phyloP scores from a whole-genome alignment of 2,888 invertebrate genomes.

The Lingula anatina region DNA sequence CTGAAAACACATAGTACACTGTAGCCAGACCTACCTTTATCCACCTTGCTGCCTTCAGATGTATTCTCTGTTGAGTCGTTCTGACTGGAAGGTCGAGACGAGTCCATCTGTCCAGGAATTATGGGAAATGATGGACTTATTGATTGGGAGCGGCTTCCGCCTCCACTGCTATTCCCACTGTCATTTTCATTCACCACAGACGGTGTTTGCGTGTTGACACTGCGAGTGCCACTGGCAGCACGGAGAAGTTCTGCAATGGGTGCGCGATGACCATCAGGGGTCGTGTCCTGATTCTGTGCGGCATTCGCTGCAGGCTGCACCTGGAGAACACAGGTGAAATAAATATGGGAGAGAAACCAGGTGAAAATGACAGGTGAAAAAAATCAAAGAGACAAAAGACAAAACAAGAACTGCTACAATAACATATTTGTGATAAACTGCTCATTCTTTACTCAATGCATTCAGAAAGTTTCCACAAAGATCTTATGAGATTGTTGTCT shows the following conservation, averaged over 20 bases:
- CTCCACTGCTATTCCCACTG: conserved; percentile 13
- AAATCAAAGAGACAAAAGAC: too few relatives aligned
- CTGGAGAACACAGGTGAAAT: too few relatives aligned
- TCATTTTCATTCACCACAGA: conserved; percentile 46
- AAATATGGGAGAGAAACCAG: too few relatives aligned
- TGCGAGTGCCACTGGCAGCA: conserved; percentile 60
- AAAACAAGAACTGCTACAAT: too few relatives aligned
- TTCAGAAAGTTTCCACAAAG: too few relatives aligned
- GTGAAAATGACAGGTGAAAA: too few relatives aligned
- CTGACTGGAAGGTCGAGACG: conserved; percentile 60
- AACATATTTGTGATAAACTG: too few relatives aligned
- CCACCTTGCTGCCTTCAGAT: background rate
- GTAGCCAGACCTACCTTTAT: background rate
- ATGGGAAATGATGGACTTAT: conserved; percentile 63
- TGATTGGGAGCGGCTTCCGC: conserved; percentile 54
- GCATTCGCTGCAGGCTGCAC: background rate
- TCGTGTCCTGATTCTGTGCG: conserved; percentile 58
- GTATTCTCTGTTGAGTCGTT: conserved; percentile 27
- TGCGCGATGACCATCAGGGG: conserved; percentile 81
- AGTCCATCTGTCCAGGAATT: conserved; percentile 58
- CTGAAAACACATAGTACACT: too few relatives aligned
- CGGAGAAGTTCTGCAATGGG: conserved; percentile 67
- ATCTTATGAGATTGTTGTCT: too few relatives aligned
- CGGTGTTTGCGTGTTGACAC: conserved; percentile 81
- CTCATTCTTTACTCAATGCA: too few relatives aligned